phyloP scores from a whole-genome alignment of 2,113 vertebrate species.

The Lagopus leucura region DNA sequence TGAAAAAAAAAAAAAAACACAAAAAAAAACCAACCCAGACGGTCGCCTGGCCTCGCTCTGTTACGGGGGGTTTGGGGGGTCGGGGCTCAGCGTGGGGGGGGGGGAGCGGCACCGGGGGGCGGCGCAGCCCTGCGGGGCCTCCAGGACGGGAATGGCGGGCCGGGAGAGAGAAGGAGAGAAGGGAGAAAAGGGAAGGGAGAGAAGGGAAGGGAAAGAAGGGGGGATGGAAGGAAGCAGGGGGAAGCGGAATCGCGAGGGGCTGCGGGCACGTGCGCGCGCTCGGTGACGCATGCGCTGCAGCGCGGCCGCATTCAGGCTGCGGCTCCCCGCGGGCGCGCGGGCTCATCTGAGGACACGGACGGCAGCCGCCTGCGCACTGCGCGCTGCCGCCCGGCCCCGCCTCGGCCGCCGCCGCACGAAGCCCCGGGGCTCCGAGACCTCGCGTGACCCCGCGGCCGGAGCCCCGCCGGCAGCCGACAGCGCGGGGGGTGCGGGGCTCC shows the following conservation, averaged over 20 bases:
- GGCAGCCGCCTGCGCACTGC: slow-evolving; percentile 1
- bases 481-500: too few relatives aligned
- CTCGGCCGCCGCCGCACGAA: neutral
- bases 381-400: neutral
- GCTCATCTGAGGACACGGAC: slow-evolving; percentile 59
- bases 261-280: neutral
- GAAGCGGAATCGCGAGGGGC: too few relatives aligned
- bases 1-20: neutral
- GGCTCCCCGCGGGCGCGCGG: slow-evolving; percentile 39
- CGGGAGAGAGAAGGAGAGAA: too few relatives aligned
- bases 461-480: too few relatives aligned
- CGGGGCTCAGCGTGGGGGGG: too few relatives aligned
- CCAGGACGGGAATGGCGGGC: fast-evolving
- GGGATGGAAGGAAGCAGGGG: too few relatives aligned
- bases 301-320: slow-evolving; percentile 21
- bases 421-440: neutral
- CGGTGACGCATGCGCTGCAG: neutral
- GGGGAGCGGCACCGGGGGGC: too few relatives aligned
- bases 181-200: too few relatives aligned
- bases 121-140: too few relatives aligned
- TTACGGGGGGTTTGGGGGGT: neutral
- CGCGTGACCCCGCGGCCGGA: neutral
- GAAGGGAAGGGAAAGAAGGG: too few relatives aligned
- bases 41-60: neutral
- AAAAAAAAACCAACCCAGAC: neutral